Evolutionary conservation across 1,140 invertebrate species (phyloP).

Genomic region (Phenacoccus solenopsis): DNA sequence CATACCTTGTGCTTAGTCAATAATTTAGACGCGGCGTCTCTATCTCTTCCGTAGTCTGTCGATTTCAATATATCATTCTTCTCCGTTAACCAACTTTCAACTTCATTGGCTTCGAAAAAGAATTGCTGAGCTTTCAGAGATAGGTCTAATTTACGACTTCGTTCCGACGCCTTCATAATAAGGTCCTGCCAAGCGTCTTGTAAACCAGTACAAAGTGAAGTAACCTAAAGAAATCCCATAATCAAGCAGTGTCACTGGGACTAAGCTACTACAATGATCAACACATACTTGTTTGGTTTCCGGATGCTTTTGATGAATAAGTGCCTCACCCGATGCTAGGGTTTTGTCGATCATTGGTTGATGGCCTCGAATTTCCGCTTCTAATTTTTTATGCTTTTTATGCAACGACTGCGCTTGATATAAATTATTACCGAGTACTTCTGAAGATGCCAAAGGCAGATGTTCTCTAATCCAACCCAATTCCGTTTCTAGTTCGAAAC

Average conservation of each 20-base stretch:
- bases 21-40: constrained; percentile 77
- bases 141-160: constrained; percentile 65
- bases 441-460: constrained; percentile 61
- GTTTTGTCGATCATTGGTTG: constrained; percentile 69
- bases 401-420: constrained; percentile 81
- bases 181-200: constrained; percentile 55
- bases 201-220: constrained; percentile 48
- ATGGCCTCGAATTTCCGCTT: constrained; percentile 71
- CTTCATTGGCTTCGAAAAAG: constrained; percentile 77
- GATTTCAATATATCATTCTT: constrained; percentile 67
- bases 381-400: constrained; percentile 88
- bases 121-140: constrained; percentile 81
- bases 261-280: background rate
- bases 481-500: constrained; percentile 84
- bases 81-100: constrained; percentile 85
- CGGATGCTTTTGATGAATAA: constrained; percentile 61
- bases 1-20: constrained; percentile 80
- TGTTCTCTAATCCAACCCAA: constrained; percentile 93
- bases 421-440: constrained; percentile 62
- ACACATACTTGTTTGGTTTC: constrained; percentile 51
- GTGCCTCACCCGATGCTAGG: constrained; percentile 51
- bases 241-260: background rate
- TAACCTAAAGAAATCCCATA: constrained; percentile 36
- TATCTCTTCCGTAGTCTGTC: constrained; percentile 73
- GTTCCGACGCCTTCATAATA: constrained; percentile 50